A percentile compares a stretch with the other conserved stretches of the same genome.
Conservation (phyloP, 2,797 vertebrate species). For the Clarias laeviceps region DNA sequence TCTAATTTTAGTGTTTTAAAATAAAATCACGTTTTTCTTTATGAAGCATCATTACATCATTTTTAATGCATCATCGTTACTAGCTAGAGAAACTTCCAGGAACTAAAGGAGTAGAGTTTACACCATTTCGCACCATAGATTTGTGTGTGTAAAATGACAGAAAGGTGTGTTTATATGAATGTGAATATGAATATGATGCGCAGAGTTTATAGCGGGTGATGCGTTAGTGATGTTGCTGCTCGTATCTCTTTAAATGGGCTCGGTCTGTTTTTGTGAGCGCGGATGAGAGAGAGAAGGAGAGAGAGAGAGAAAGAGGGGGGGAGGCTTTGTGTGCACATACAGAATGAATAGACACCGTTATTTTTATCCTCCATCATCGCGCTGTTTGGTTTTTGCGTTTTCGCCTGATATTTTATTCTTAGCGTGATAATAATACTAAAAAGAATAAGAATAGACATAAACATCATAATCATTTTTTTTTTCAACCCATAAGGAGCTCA, state of each 20-base stretch:
- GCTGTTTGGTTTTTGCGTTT: neutral
- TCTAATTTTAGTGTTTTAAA: neutral
- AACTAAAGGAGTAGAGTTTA: too few relatives aligned
- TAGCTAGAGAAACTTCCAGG: too few relatives aligned
- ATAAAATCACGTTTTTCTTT: too few relatives aligned
- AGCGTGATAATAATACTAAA: neutral
- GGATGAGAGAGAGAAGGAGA: constrained; percentile 47
- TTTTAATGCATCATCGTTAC: too few relatives aligned
- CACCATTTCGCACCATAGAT: too few relatives aligned
- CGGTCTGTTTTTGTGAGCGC: constrained; percentile 63
- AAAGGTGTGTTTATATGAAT: neutral
- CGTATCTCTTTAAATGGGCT: constrained; percentile 72
- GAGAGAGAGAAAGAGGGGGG: constrained; percentile 39
- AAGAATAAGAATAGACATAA: neutral
- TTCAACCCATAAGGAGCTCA: neutral
- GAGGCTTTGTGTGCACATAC: constrained; percentile 60
- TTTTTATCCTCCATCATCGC: constrained; percentile 43
- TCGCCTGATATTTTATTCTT: neutral
- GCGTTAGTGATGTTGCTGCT: constrained; percentile 40
- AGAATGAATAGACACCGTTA: constrained; percentile 60
- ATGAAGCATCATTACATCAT: too few relatives aligned
- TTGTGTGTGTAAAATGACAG: too few relatives aligned
- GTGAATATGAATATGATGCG: neutral
- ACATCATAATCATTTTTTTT: neutral
- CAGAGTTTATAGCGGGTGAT: neutral